Base-by-base conservation (phyloP, 2,113 vertebrate species). In the Fukomys damarensis region DNA sequence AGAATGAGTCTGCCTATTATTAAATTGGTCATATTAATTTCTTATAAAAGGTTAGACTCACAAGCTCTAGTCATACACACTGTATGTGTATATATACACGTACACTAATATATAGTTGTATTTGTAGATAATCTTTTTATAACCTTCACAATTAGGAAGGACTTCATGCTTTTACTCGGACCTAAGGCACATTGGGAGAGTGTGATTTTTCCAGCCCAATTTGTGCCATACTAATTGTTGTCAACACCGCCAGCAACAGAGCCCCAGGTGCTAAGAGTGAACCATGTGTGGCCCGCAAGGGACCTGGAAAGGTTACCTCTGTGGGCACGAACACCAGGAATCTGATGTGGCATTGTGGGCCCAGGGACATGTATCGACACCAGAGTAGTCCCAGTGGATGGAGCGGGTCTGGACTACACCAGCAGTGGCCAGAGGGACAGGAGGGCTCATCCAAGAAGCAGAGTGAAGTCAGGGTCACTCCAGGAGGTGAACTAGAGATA, bases 1-100 rank as follows among this genome's bases (percentile, higher is more conserved):
- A 61, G 84, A 93, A 58, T 38, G 41, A 79, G 32, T 82, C 38
- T 68, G 30, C 20, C 13, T 79, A 72, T 79, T 82, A 79, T 46
- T 92, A 77, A 93, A 86, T 79, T 65, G 35, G 6, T 79, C 56
- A 79, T 58, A 88, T 70, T 77, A 70, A 89, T 32, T 63, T 95
- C 17, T 79, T 86, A 82, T 30, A 66, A 93, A 92, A 92, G 17
- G 19, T 24, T 66, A 12, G 80, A 74, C 12, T 89, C 38, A 46
- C 68, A 43, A 92, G 32, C 20, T 22, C 38, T 52, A 46, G 35
- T n/a, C 35, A n/a, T 88, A 24, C 41, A 61, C 63, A 17, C 4
- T 77, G 0, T 59, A 7, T 26, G 17, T 49, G 19, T 72, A 38
- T 20, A 41, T 35, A 2, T 49, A 10, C 20, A 52, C 30, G n/a